Evolutionary conservation across 1,140 invertebrate species (phyloP).

Genomic region (Heliconius nattereri): DNA sequence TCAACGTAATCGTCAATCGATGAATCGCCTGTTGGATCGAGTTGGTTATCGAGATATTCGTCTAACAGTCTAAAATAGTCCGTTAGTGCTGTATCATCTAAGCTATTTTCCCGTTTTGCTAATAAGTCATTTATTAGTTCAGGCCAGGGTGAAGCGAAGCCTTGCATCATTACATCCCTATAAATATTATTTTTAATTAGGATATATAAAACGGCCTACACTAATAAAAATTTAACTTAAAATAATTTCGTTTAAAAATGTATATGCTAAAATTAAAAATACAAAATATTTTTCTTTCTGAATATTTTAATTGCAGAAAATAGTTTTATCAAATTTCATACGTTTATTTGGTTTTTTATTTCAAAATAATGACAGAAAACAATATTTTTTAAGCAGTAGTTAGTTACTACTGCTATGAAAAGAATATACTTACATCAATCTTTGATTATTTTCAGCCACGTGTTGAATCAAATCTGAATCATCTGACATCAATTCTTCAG

Average conservation of each 20-base stretch:
- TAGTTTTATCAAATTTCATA: no score
- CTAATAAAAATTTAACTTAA: no score
- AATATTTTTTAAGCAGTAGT: no score
- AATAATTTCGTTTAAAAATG: no score
- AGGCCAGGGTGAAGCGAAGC: slow-evolving; percentile 59
- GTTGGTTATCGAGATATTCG: slow-evolving; percentile 72
- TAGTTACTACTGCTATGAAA: no score
- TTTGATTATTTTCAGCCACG: slow-evolving; percentile 59
- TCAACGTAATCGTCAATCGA: slow-evolving; percentile 61
- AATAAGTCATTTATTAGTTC: slow-evolving; percentile 69
- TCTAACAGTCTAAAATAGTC: slow-evolving; percentile 72
- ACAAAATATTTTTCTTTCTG: no score
- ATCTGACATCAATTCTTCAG: slow-evolving; percentile 70
- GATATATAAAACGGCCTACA: background rate
- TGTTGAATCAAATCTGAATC: slow-evolving; percentile 66
- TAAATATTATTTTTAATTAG: slow-evolving; percentile 26
- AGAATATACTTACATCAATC: slow-evolving; percentile 61
- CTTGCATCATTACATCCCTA: slow-evolving; percentile 71
- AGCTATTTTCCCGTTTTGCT: slow-evolving; percentile 66
- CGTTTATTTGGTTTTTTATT: no score
- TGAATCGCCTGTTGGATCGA: slow-evolving; percentile 59
- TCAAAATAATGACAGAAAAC: no score
- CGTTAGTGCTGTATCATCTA: slow-evolving; percentile 69
- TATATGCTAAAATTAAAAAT: no score
- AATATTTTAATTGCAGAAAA: no score